phyloP scores from a whole-genome alignment of 2,888 invertebrate species.

The Zaprionus obscuricornis region DNA sequence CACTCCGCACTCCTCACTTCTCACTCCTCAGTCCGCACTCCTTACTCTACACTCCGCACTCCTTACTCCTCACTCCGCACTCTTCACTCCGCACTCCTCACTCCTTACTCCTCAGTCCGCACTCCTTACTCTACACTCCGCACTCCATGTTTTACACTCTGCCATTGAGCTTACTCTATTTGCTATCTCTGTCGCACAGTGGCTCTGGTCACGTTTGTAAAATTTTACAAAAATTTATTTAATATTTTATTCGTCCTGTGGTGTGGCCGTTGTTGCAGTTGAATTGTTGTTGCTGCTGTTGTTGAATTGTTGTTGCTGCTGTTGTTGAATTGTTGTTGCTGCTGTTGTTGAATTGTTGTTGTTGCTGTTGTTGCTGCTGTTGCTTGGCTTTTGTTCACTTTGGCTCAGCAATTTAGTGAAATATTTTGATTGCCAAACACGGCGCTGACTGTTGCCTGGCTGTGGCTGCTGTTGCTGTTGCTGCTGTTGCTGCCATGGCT shows the following conservation, averaged over 20 bases:
- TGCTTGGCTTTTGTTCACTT: slow-evolving; percentile 55
- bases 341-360: slow-evolving; percentile 22
- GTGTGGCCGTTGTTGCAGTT: slow-evolving; percentile 35
- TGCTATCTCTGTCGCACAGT: slow-evolving; percentile 2
- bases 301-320: slow-evolving; percentile 20
- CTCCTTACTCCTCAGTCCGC: neutral
- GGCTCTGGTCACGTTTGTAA: slow-evolving; percentile 71
- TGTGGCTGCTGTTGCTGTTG: neutral
- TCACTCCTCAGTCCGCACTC: neutral
- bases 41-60: neutral
- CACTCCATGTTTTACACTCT: neutral
- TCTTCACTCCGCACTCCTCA: neutral
- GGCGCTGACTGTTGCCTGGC: slow-evolving; percentile 34
- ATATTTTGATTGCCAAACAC: slow-evolving; percentile 78
- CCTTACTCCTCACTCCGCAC: neutral
- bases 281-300: slow-evolving; percentile 29
- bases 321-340: slow-evolving; percentile 37
- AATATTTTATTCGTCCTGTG: slow-evolving; percentile 66
- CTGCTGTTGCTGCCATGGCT: slow-evolving; percentile 52
- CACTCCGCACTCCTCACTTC: neutral
- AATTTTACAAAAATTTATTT: slow-evolving; percentile 68
- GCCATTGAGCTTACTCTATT: neutral
- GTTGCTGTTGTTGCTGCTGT: slow-evolving; percentile 21
- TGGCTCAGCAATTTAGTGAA: slow-evolving; percentile 73
- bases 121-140: neutral